A percentile compares a stretch with the other conserved stretches of the same genome.
Conservation (phyloP, 2,797 vertebrate genomes). For the Huso huso region DNA sequence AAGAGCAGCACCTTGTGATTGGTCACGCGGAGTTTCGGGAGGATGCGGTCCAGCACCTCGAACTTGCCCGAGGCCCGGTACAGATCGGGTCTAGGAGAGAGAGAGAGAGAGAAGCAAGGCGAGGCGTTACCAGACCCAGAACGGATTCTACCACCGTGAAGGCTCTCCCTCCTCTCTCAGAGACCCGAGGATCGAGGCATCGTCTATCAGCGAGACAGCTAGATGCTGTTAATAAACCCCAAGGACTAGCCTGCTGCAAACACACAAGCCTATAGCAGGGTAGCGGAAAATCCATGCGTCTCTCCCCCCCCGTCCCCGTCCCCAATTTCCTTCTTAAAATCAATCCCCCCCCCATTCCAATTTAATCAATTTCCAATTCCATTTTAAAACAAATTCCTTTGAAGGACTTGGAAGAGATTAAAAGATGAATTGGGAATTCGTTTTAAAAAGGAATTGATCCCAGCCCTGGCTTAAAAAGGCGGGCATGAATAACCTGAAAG, state of each 20-base stretch:
- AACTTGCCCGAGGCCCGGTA: conserved; percentile 93
- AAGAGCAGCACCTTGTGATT: conserved; percentile 94
- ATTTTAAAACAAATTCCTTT: too few species aligned
- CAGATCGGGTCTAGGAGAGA: conserved; percentile 64
- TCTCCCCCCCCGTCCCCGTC: conserved; percentile 24
- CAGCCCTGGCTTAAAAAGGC: conserved; percentile 26
- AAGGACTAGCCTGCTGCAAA: neutral
- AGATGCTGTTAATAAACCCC: neutral
- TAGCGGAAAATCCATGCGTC: too few species aligned
- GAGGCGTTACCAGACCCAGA: neutral
- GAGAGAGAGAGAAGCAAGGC: conserved; percentile 32
- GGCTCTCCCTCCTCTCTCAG: neutral
- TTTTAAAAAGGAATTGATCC: neutral
- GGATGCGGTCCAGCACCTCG: conserved; percentile 86
- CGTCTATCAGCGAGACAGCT: neutral
- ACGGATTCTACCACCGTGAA: neutral
- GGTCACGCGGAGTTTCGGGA: conserved; percentile 81
- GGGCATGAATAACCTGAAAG: too few species aligned
- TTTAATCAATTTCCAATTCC: too few species aligned
- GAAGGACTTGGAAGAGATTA: neutral
- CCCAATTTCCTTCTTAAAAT: too few species aligned
- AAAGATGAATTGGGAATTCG: conserved; percentile 65
- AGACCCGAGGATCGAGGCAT: neutral
- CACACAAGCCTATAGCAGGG: too few species aligned
- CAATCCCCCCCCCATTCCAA: too few species aligned